Base-by-base conservation (phyloP, 2,113 vertebrate species). In the Apteryx owenii region DNA sequence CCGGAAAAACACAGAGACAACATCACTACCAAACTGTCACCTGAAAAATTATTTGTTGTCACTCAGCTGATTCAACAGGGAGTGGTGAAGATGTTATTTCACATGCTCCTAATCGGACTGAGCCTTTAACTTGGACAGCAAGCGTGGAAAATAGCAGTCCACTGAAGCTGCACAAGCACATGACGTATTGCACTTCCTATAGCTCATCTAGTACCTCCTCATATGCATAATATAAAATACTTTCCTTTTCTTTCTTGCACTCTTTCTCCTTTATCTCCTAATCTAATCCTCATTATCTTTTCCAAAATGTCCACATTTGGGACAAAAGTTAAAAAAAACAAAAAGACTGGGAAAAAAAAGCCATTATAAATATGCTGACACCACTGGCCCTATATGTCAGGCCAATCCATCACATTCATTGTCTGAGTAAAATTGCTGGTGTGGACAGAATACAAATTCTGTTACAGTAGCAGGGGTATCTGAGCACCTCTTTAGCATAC, bases 401-500 rank as follows among this genome's bases (percentile, higher is more conserved):
- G 71, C 33, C 13, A 84, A 91, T 95, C 70, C 36, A 51, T 82
- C 93, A 72, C 84, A n/a, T 83, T 65, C 91, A 69, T 26, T 81
- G 26, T 86, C 79, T 56, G 79, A 7, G 21, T n/a, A 85, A 72
- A 93, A 89, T 5, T 69, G 82, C 84, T 84, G 72, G 3, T 79
- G 94, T 69, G 93, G 68, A 86, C 85, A 93, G 94, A 91, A 85
- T 81, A 33, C 50, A 85, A 89, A 94, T 48, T 9, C 21, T 58
- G 65, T 4, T 28, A 7, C 56, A 53, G 86, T 2, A 91, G 77
- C 29, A 70, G 89, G 33, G 68, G 46, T 51, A 33, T 70, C 48
- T 44, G 78, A 92, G 88, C 76, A 12, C 77, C 64, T 87, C 71
- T 64, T 83, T 70, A 90, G 76, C 12, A 12, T 20, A 36, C 12